Evolutionary conservation across 2,113 vertebrate genomes (phyloP), one percentile per base, ranked within the genome.

Genomic region (Ploceus nigricollis): DNA sequence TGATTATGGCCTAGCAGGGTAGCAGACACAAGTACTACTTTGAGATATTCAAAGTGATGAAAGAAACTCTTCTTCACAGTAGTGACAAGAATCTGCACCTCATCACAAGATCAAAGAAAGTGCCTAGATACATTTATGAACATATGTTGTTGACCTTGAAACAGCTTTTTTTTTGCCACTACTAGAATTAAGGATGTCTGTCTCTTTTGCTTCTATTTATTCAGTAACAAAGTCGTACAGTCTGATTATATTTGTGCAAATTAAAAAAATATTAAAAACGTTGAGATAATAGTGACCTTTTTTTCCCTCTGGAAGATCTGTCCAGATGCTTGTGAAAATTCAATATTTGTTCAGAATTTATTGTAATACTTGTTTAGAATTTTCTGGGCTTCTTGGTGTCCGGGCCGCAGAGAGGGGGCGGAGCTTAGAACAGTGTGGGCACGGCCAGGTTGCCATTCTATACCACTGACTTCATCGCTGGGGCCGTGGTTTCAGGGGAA

Each of bases 321-420:
- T 48, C 6, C n/a, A 64, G 19, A 40, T 30, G 7, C 6, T 63
- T 60, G 11, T 33, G 17, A 64, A 77, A 90, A 87, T 63, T 30
- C 3, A 1, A 2, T 42, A 69, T 51, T 37, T 77, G 7, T 51
- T 51, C 37, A 58, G 31, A 44, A 37, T 35, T 76, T 47, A 17
- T 22, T 42, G 35, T 27, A 27, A 33, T 28, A 45, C 21, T 40
- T 77, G 15, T 50, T 79, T n/a, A 88, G 33, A 82, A 56, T 90
- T 45, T 54, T 69, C 9, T 37, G 24, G 8, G 7, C 3, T 35
- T 50, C 3, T 35, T 50, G 31, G 2, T 50, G 8, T 42, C 25
- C 0, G 0, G 35, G 10, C 24, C n/a, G 5, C 16, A 76, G 35
- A 20, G 22, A 50, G 42, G 4, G 15, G 3, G 3, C 1, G 0